Percentiles rank a stretch among this genome's conserved stretches.
phyloP scores from a whole-genome alignment of 1,140 invertebrate genomes.

The Lepidurus arcticus region DNA sequence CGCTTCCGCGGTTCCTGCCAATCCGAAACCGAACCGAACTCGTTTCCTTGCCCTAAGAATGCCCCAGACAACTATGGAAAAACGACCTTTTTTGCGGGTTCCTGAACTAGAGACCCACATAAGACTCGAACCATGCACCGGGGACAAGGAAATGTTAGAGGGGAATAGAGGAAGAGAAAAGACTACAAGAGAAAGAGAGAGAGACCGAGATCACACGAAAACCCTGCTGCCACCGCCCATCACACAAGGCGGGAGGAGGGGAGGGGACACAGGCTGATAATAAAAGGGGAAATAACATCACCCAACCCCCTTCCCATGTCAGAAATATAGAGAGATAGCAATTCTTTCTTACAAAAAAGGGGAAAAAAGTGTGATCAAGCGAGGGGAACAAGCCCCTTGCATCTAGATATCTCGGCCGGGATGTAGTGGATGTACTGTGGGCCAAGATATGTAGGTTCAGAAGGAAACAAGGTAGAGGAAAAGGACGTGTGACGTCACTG shows the following conservation, averaged over 20 bases:
- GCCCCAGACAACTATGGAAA: background rate
- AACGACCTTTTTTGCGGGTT: background rate
- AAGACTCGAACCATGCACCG: background rate
- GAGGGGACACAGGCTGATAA: slow-evolving; percentile 7
- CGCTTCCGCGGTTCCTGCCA: background rate
- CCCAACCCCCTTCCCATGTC: slow-evolving; percentile 1
- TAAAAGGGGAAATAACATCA: slow-evolving; percentile 25
- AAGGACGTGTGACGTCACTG: background rate
- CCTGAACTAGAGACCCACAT: background rate
- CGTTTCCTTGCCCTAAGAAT: background rate
- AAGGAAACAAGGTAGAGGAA: background rate
- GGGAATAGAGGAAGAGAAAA: slow-evolving; percentile 14
- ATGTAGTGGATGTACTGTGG: background rate
- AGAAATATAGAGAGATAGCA: background rate
- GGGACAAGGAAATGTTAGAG: background rate
- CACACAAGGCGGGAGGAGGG: background rate
- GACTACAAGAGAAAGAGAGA: slow-evolving; percentile 10
- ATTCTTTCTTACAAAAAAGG: background rate
- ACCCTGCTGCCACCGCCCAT: slow-evolving; percentile 21
- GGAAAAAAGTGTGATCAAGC: background rate
- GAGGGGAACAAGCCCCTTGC: background rate
- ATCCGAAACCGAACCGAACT: background rate
- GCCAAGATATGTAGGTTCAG: slow-evolving; percentile 3
- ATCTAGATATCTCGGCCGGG: background rate
- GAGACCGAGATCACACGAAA: slow-evolving; percentile 23